These are phyloP conservation scores for Ctenicera cuprea DNA, from an alignment of 2,888 invertebrate genomes.

Conservation along the genomic window DNA sequence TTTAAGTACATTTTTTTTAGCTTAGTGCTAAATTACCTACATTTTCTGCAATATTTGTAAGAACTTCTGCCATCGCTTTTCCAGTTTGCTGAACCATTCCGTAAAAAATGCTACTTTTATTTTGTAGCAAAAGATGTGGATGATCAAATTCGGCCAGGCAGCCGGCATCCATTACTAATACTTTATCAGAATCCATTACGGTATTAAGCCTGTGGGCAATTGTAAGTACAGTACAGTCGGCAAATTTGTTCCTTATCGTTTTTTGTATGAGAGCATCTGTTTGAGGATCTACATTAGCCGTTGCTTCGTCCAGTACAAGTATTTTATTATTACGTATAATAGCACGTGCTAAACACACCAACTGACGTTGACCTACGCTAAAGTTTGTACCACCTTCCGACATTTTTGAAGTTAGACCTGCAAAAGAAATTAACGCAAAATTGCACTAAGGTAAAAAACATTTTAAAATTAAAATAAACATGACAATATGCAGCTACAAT, in stretches of 20 bases:
- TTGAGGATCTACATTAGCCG: constrained; percentile 87
- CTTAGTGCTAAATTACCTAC: constrained; percentile 59
- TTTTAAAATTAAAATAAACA: neutral
- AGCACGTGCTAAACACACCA: constrained; percentile 81
- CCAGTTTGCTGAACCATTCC: constrained; percentile 84
- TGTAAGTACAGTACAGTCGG: constrained; percentile 85
- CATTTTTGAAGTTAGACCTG: constrained; percentile 79
- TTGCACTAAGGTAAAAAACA: constrained; percentile 39
- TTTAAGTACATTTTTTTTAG: neutral
- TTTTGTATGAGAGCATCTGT: constrained; percentile 86
- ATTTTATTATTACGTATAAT: constrained; percentile 70
- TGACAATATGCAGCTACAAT: neutral
- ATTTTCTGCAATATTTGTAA: constrained; percentile 79
- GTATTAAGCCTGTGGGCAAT: constrained; percentile 90
- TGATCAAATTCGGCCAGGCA: constrained; percentile 84
- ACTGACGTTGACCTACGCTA: constrained; percentile 76
- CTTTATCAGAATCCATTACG: constrained; percentile 89
- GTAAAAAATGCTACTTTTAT: constrained; percentile 75
- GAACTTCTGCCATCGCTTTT: constrained; percentile 79
- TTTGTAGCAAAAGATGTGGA: constrained; percentile 79
- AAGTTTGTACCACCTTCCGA: constrained; percentile 79
- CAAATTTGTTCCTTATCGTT: constrained; percentile 84
- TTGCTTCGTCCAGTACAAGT: constrained; percentile 80
- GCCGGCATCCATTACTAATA: constrained; percentile 88
- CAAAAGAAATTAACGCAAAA: too few relatives aligned